Percentiles rank a stretch among this genome's conserved stretches.
Conservation (phyloP, 2,113 vertebrate genomes). For the Scalopus aquaticus region DNA sequence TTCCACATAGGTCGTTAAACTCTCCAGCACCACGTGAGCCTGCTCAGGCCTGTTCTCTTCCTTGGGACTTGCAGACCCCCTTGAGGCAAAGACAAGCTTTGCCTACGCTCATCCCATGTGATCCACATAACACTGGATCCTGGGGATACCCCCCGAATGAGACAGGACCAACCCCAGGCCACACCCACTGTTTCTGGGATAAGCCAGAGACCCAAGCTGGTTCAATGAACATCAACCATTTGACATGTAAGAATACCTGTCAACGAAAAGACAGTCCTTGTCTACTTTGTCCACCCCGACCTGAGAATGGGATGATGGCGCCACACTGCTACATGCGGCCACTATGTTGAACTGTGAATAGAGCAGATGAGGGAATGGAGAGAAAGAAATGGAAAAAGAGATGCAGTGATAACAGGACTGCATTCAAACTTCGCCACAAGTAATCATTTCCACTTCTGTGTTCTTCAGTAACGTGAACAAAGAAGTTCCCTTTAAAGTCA, state of each 20-base stretch:
- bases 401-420: background rate
- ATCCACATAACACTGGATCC: background rate
- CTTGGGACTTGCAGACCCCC: background rate
- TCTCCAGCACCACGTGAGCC: background rate
- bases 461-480: background rate
- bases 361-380: background rate
- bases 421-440: background rate
- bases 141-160: background rate
- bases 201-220: background rate
- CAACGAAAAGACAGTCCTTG: background rate
- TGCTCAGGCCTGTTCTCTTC: background rate
- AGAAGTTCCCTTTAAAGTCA: background rate
- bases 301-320: background rate
- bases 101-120: background rate
- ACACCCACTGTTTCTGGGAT: background rate
- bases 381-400: background rate
- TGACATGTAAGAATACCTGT: rapidly evolving
- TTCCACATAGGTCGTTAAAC: background rate
- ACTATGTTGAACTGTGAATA: background rate
- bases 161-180: background rate
- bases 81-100: background rate
- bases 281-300: background rate
- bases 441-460: background rate
- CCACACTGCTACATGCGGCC: background rate
- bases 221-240: background rate